Conservation (phyloP, 2,888 invertebrate genomes). For the Mythimna loreyi region DNA sequence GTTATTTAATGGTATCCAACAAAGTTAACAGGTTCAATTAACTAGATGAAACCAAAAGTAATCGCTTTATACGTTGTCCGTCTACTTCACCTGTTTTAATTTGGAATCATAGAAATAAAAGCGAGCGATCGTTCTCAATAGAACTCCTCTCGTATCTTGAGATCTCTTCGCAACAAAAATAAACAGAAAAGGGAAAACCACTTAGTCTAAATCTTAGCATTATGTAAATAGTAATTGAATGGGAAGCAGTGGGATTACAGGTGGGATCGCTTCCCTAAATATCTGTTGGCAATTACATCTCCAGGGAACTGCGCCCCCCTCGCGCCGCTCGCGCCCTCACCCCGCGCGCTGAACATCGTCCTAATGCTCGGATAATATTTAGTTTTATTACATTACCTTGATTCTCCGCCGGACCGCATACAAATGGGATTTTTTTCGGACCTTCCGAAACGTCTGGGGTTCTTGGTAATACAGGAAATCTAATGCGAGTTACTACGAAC, state of each 20-base stretch:
- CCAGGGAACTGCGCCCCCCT: neutral
- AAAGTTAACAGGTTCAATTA: neutral
- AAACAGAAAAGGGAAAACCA: slow-evolving; percentile 26
- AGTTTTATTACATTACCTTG: slow-evolving; percentile 47
- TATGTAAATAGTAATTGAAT: slow-evolving; percentile 60
- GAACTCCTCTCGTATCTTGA: neutral
- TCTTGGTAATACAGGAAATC: slow-evolving; percentile 21
- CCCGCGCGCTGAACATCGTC: neutral
- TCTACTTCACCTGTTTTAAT: neutral
- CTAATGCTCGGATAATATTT: slow-evolving; percentile 45
- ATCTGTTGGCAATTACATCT: slow-evolving; percentile 45
- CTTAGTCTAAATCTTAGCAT: slow-evolving; percentile 42
- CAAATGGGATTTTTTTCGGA: slow-evolving; percentile 25
- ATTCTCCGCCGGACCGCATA: slow-evolving; percentile 31
- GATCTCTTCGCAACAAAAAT: neutral
- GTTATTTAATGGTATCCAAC: too few species aligned
- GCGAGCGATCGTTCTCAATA: neutral
- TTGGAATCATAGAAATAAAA: slow-evolving; percentile 3
- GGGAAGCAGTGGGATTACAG: slow-evolving; percentile 47
- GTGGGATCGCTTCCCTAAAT: slow-evolving; percentile 39
- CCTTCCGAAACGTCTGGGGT: slow-evolving; percentile 20
- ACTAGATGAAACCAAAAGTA: neutral
- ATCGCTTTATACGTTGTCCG: neutral
- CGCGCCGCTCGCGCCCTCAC: neutral
- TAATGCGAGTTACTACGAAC: slow-evolving; percentile 2